These are phyloP conservation scores for Antedon mediterranea DNA, from an alignment of 53 echinoderm and acorn worm species.

Conservation along the genomic window DNA sequence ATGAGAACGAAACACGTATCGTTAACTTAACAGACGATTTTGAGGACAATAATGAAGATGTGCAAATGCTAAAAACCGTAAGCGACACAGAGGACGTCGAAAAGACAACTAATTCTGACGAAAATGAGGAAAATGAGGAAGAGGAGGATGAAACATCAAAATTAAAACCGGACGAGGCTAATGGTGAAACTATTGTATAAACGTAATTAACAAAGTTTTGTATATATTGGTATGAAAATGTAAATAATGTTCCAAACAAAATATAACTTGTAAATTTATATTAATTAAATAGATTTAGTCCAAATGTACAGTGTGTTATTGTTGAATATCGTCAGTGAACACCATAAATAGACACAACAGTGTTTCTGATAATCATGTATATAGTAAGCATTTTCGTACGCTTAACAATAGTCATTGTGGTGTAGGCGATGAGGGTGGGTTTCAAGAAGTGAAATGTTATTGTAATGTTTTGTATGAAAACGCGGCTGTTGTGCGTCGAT, in stretches of 20 bases:
- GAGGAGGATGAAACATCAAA: slow-evolving; percentile 26
- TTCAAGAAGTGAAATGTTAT: too few relatives aligned
- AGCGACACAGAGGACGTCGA: slow-evolving; percentile 4
- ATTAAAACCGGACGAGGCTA: neutral
- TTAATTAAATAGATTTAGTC: too few relatives aligned
- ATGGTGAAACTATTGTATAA: neutral
- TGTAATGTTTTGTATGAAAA: too few relatives aligned
- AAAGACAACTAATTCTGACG: slow-evolving; percentile 3
- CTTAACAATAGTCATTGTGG: too few relatives aligned
- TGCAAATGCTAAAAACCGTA: neutral
- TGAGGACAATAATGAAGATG: slow-evolving; percentile 6
- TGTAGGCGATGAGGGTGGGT: too few relatives aligned
- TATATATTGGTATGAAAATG: neutral
- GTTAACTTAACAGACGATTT: slow-evolving; percentile 1
- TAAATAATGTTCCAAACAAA: neutral
- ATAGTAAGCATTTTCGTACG: too few relatives aligned
- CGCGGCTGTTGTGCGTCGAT: too few relatives aligned
- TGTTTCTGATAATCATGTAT: too few relatives aligned
- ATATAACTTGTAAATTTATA: too few relatives aligned
- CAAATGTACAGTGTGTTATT: too few relatives aligned
- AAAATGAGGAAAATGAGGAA: neutral
- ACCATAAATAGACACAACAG: too few relatives aligned
- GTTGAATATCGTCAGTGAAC: too few relatives aligned
- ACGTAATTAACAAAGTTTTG: neutral
- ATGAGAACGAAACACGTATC: neutral